Base-by-base conservation (phyloP, 2,888 invertebrate species). In the Polylopha cassiicola region DNA sequence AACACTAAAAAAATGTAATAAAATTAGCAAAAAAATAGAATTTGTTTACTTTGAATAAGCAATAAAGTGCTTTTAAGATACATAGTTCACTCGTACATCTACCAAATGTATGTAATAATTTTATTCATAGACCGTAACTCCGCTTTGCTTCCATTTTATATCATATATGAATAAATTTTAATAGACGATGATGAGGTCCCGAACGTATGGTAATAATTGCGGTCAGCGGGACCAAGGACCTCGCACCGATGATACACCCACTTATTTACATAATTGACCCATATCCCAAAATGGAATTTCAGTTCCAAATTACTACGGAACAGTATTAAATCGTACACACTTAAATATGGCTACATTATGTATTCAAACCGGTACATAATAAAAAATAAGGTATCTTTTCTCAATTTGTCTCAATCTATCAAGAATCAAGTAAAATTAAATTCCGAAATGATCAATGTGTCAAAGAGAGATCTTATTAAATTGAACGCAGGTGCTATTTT, bases 161-260 rank as follows among this genome's bases (percentile, higher is more conserved):
- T 44, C 42, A 37, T 42, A 57, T 68, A 65, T 68, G 65, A 59
- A 67, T 75, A 70, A 75, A 74, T 76, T 77, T 77, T 73, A 76
- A 77, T 72, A 73, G 62, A 65, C 62, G 58, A 67, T 68, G 73
- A 75, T 75, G 69, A 66, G 62, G 51, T 60, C 55, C 47, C 55
- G 64, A 55, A 59, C 58, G 54, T 54, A 55, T 48, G 59, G 60
- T 61, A 65, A 64, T 71, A 71, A 75, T 71, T 72, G 45, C 61
- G 65, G 64, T 63, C 63, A 65, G 53, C 53, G 45, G 47, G 51
- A 48, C 52, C 50, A 50, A 47, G 43, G 51, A 37, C 42, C 30
- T 39, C 27, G 4, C n/a, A 20, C 34, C 20, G 34, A 36, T 41
- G 30, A 36, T 30, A 36, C 23, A 15, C 22, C 16, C 24, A 30